Percentiles rank a stretch among this genome's conserved stretches.
Evolutionary conservation across 2,888 invertebrate genomes (phyloP).

Genomic region (Bugula neritina): DNA sequence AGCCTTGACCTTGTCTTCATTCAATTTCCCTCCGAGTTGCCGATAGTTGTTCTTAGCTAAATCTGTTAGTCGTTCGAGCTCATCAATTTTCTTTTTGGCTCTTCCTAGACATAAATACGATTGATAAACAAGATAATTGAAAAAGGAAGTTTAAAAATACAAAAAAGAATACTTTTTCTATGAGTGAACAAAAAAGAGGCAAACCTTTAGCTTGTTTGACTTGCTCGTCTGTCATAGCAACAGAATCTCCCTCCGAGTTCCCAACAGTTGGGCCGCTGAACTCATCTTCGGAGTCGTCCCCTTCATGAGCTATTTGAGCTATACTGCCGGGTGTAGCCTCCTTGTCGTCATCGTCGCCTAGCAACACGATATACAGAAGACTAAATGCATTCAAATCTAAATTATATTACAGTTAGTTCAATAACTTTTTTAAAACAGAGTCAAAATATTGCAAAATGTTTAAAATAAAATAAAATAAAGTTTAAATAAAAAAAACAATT

Average conservation of each 20-base stretch:
- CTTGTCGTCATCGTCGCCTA: conserved; percentile 22
- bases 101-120: conserved; percentile 42
- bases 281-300: conserved; percentile 33
- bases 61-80: conserved; percentile 46
- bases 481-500: no score
- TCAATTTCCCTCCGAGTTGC: conserved; percentile 51
- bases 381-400: no score
- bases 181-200: no score
- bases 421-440: no score
- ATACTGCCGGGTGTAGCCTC: conserved; percentile 15
- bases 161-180: no score
- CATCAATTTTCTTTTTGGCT: conserved; percentile 48
- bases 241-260: conserved; percentile 41
- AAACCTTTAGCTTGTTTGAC: conserved; percentile 42
- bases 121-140: background rate
- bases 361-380: background rate
- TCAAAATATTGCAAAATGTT: no score
- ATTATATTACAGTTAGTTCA: no score
- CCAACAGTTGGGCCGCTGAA: conserved; percentile 35
- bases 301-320: conserved; percentile 30
- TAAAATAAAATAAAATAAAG: no score
- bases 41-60: conserved; percentile 51
- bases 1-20: conserved; percentile 37
- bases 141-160: background rate
- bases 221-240: conserved; percentile 38